Conservation (phyloP, 2,888 invertebrate genomes). For the Ophonus ardosiacus region DNA sequence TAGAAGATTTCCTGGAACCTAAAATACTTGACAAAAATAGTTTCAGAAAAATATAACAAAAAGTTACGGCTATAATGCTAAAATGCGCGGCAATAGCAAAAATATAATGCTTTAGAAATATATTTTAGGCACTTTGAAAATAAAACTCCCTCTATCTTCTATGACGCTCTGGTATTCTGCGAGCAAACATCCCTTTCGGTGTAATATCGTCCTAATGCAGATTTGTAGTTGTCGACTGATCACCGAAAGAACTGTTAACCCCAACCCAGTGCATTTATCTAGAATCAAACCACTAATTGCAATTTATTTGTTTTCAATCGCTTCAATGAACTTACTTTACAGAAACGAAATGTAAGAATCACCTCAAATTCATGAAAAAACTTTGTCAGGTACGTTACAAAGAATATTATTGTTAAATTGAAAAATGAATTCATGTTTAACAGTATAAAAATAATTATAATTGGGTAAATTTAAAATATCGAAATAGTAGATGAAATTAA, state of each 20-base stretch:
- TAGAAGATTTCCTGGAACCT: no score
- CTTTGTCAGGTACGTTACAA: background rate
- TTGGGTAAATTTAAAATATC: background rate
- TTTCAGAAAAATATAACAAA: no score
- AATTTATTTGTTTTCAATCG: slow-evolving; percentile 70
- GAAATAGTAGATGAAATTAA: background rate
- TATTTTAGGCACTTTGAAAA: background rate
- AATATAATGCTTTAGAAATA: no score
- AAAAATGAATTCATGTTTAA: background rate
- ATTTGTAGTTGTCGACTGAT: slow-evolving; percentile 61
- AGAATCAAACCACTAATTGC: slow-evolving; percentile 67
- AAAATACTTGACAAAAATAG: no score
- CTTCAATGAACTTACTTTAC: slow-evolving; percentile 52
- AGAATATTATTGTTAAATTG: background rate
- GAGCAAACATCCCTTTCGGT: slow-evolving; percentile 4
- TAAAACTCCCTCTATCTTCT: background rate
- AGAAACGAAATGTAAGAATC: background rate
- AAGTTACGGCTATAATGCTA: no score
- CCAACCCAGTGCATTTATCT: background rate
- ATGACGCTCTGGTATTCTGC: slow-evolving; percentile 36
- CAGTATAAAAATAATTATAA: background rate
- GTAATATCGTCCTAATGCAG: slow-evolving; percentile 62
- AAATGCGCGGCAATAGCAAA: no score
- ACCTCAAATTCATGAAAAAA: no score
- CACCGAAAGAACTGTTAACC: slow-evolving; percentile 52